Evolutionary conservation across 2,888 invertebrate genomes (phyloP).

Genomic region (Papilio protenor): DNA sequence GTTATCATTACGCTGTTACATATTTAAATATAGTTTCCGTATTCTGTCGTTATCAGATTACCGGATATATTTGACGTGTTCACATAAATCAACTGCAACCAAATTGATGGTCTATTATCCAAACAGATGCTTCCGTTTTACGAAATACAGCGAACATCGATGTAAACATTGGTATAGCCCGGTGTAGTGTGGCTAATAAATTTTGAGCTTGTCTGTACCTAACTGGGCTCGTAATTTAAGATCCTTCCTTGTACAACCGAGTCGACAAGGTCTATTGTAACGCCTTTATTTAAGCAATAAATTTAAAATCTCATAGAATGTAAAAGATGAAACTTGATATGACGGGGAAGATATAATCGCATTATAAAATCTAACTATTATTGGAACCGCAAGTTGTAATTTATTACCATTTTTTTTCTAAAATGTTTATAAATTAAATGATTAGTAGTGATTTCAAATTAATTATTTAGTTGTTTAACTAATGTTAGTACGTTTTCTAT

Average conservation of each 20-base stretch:
- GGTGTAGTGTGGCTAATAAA: conserved; percentile 32
- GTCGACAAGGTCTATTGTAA: conserved; percentile 18
- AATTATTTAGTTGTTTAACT: no score
- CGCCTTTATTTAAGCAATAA: conserved; percentile 16
- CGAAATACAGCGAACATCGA: conserved; percentile 19
- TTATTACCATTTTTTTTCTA: not conserved
- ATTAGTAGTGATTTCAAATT: no score
- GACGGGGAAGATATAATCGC: not conserved
- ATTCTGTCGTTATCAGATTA: not conserved
- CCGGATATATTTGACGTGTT: conserved; percentile 7
- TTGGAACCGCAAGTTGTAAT: no score
- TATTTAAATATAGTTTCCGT: no score
- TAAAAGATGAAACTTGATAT: not conserved
- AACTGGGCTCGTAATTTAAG: conserved; percentile 26
- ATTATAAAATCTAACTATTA: not conserved
- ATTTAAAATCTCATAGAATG: not conserved
- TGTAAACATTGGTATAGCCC: conserved; percentile 37
- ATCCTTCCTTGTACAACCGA: conserved; percentile 14
- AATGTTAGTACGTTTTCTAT: no score
- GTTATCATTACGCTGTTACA: no score
- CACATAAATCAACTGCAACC: conserved; percentile 19
- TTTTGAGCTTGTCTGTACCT: conserved; percentile 34
- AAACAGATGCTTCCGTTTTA: conserved; percentile 27
- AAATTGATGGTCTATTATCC: conserved; percentile 25
- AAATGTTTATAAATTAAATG: not conserved